phyloP scores from a whole-genome alignment of 2,888 invertebrate species.

The Ochropleura leucogaster region DNA sequence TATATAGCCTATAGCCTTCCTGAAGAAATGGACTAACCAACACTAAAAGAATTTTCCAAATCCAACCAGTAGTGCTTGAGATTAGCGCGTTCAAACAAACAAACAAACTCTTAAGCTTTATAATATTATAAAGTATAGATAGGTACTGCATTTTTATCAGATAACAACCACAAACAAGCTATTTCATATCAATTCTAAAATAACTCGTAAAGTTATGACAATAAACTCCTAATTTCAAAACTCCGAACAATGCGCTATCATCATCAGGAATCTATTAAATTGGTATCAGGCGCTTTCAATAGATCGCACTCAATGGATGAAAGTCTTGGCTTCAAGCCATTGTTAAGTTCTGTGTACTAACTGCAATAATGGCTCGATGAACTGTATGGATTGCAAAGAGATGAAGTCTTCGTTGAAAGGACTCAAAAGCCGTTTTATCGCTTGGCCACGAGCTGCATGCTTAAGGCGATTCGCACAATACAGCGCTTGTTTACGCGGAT shows the following conservation, averaged over 20 bases:
- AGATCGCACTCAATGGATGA: slow-evolving; percentile 56
- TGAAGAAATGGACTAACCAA: too few relatives aligned
- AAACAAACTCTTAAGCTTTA: too few relatives aligned
- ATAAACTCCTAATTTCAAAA: not conserved
- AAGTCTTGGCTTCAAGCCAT: slow-evolving; percentile 45
- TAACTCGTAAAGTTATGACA: too few relatives aligned
- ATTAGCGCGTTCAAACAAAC: too few relatives aligned
- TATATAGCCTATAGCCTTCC: too few relatives aligned
- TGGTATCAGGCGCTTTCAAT: slow-evolving; percentile 57
- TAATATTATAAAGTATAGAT: too few relatives aligned
- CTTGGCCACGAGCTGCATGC: not conserved
- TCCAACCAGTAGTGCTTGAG: too few relatives aligned
- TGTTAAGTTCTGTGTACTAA: slow-evolving; percentile 55
- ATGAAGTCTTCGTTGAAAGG: not conserved
- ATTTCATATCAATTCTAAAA: not conserved
- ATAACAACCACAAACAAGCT: not conserved
- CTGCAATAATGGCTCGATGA: slow-evolving; percentile 56
- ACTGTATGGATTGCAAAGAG: slow-evolving; percentile 4
- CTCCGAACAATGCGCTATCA: slow-evolving; percentile 46
- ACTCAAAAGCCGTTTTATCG: not conserved
- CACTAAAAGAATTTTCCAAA: too few relatives aligned
- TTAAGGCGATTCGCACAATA: too few relatives aligned
- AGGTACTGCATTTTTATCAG: too few relatives aligned
- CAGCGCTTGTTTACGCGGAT: too few relatives aligned
- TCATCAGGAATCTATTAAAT: slow-evolving; percentile 69